These are phyloP conservation scores for Hypothenemus hampei DNA, from an alignment of 1,140 invertebrate genomes.

Conservation along the genomic window DNA sequence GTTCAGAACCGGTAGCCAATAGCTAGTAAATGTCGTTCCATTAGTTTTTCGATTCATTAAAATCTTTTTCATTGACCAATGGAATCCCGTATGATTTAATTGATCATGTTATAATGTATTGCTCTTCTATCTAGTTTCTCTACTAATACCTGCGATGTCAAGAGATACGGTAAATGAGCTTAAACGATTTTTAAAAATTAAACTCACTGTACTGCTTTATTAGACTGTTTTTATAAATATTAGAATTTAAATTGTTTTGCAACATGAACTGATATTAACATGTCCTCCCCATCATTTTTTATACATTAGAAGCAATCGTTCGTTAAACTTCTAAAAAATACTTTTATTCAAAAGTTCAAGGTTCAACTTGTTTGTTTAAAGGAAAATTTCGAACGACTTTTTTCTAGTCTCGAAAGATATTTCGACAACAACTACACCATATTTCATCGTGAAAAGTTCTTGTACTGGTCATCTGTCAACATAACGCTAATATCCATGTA, in stretches of 20 bases:
- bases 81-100: too few relatives aligned
- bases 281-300: not conserved
- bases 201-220: not conserved
- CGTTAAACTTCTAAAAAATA: not conserved
- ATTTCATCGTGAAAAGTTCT: too few relatives aligned
- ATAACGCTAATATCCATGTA: constrained; percentile 2
- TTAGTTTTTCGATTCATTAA: not conserved
- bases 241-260: not conserved
- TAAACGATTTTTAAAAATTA: not conserved
- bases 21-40: not conserved
- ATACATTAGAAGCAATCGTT: too few relatives aligned
- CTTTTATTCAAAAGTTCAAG: not conserved
- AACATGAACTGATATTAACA: not conserved
- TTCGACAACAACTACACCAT: too few relatives aligned
- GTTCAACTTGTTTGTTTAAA: too few relatives aligned
- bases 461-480: too few relatives aligned
- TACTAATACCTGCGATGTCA: too few relatives aligned
- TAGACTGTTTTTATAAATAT: not conserved
- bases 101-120: too few relatives aligned
- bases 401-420: too few relatives aligned
- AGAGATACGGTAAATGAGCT: too few relatives aligned
- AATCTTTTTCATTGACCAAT: not conserved
- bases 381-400: too few relatives aligned
- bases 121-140: too few relatives aligned
- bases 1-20: not conserved